Base-by-base conservation (phyloP, 2,888 invertebrate species). In the Amblyjoppa fuscipennis region DNA sequence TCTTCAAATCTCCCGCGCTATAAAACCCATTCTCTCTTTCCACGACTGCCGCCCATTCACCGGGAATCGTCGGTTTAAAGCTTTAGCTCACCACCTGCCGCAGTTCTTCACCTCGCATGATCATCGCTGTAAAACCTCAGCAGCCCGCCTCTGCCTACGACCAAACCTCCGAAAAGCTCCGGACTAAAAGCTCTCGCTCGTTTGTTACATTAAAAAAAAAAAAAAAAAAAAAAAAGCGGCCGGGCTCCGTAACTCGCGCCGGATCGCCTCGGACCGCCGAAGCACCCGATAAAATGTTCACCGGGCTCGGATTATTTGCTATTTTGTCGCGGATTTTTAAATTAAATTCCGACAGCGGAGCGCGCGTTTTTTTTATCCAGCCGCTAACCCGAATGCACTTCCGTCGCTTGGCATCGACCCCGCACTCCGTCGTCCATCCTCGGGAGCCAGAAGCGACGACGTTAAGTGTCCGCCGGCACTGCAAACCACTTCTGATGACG, bases 401-500 rank as follows among this genome's bases (percentile, higher is more conserved):
- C 25, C 61, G 51, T 66, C 34, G n/a, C 31, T 66, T 49, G 20
- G 49, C 56, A 34, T 66, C 25, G n/a, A 34, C 31, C 61, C 34
- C 64, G 61, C 34, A 31, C 13, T 51, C 51, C 66, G 66, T 66
- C n/a, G 64, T 76, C 49, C 64, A 38, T 64, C 28, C 61, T 34
- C 28, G 5, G 9, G 64, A 64, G 3, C 64, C 16, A 51, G 28
- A 34, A 70, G 69, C 59, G 56, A 69, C 53, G 6, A 64, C 66
- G 69, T 66, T 51, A 77, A 83, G 73, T 78, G 70, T 71, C 82
- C 68, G 56, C 31, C 61, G 69, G 70, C 73, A 75, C 59, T 13
- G 75, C 64, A 76, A 76, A 41, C 64, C 75, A 76, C 78, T 83
- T 74, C 61, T 45, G 71, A 20, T 11, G 71, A 68, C 75, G 71